These are phyloP conservation scores for Pseudeuparius sepicola DNA, from an alignment of 2,888 invertebrate species.

Conservation along the genomic window DNA sequence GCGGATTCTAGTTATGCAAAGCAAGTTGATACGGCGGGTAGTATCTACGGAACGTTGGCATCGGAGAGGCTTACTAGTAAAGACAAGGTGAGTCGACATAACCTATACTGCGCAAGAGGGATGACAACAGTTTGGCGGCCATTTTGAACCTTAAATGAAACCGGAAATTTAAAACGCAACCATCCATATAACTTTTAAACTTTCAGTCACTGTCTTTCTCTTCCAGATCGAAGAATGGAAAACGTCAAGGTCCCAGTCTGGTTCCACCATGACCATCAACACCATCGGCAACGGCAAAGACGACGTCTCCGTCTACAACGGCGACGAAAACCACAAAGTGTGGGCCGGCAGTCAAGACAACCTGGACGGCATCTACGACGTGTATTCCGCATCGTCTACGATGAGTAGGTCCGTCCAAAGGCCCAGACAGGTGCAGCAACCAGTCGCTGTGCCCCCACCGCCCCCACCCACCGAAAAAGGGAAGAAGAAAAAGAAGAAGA, in stretches of 20 bases:
- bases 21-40: conserved; percentile 55
- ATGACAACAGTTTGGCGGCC: too few species aligned
- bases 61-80: conserved; percentile 36
- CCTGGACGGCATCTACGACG: conserved; percentile 62
- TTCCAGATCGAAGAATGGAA: conserved; percentile 48
- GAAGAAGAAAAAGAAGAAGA: conserved; percentile 48
- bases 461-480: conserved; percentile 57
- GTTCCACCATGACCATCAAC: conserved; percentile 51
- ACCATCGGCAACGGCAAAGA: conserved; percentile 54
- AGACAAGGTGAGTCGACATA: conserved; percentile 32
- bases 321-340: conserved; percentile 86
- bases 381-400: conserved; percentile 49
- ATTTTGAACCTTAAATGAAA: too few species aligned
- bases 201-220: too few species aligned
- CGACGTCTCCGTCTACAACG: conserved; percentile 76
- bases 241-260: conserved; percentile 42
- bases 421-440: conserved; percentile 71
- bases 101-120: too few species aligned
- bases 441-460: conserved; percentile 73
- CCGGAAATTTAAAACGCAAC: too few species aligned
- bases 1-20: conserved; percentile 91
- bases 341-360: conserved; percentile 79
- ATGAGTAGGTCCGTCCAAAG: conserved; percentile 55
- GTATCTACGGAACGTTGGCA: conserved; percentile 36
- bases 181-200: too few species aligned